phyloP scores from a whole-genome alignment of 1,140 invertebrate genomes.

The Drosophila trapezifrons region DNA sequence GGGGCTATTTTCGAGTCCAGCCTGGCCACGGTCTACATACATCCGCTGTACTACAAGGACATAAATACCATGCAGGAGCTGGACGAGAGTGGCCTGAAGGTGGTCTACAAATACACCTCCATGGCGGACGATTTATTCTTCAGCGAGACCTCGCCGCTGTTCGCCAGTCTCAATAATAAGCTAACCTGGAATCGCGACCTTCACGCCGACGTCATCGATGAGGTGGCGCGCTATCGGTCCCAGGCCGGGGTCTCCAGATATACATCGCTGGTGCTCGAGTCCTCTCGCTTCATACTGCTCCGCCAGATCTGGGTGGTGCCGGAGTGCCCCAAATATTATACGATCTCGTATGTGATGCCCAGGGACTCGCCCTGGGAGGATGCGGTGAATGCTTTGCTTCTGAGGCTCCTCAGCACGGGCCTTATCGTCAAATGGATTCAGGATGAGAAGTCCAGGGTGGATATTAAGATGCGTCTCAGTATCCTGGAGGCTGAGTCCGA shows the following conservation, averaged over 20 bases:
- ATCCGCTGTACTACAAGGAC: slow-evolving; percentile 83
- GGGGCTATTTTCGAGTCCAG: slow-evolving; percentile 83
- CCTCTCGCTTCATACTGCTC: slow-evolving; percentile 47
- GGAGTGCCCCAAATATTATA: slow-evolving; percentile 82
- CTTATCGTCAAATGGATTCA: slow-evolving; percentile 75
- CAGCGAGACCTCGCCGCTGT: slow-evolving; percentile 74
- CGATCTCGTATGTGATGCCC: slow-evolving; percentile 79
- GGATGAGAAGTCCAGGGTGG: slow-evolving; percentile 54
- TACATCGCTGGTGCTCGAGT: slow-evolving; percentile 66
- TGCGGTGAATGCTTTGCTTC: slow-evolving; percentile 66
- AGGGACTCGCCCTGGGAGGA: slow-evolving; percentile 73
- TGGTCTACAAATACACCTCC: slow-evolving; percentile 80
- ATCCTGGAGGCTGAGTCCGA: slow-evolving; percentile 24
- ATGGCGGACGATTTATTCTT: slow-evolving; percentile 83
- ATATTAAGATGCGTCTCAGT: slow-evolving; percentile 36
- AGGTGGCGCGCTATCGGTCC: slow-evolving; percentile 60
- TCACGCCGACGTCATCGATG: slow-evolving; percentile 62
- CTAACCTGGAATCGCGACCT: slow-evolving; percentile 63
- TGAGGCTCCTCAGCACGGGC: slow-evolving; percentile 63
- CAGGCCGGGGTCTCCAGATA: slow-evolving; percentile 72
- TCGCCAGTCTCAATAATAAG: slow-evolving; percentile 75
- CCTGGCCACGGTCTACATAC: slow-evolving; percentile 82
- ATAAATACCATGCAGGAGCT: slow-evolving; percentile 84
- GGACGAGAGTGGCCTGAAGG: slow-evolving; percentile 78
- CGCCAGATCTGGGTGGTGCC: slow-evolving; percentile 71